Conservation (phyloP, 2,797 vertebrate species). For the Acanthis flammea region DNA sequence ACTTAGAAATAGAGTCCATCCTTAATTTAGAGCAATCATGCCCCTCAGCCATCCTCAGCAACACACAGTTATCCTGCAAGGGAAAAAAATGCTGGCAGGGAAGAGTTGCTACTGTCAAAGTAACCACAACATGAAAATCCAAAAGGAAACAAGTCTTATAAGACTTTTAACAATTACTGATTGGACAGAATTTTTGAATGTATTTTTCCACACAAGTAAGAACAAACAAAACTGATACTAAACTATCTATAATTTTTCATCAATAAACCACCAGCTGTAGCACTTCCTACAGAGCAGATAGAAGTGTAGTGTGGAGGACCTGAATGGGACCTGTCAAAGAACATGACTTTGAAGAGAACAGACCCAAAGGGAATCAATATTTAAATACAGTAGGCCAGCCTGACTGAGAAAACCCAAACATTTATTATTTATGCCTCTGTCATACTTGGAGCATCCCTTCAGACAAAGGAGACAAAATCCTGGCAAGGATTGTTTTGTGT, state of each 20-base stretch:
- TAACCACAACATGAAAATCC: background rate
- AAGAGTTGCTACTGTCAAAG: background rate
- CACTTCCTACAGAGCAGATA: background rate
- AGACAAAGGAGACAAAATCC: background rate
- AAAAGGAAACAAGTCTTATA: background rate
- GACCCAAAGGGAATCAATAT: background rate
- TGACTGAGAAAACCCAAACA: background rate
- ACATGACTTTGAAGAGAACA: background rate
- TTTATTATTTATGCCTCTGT: background rate
- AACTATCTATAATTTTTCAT: background rate
- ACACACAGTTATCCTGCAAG: background rate
- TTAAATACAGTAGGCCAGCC: background rate
- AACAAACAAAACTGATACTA: background rate
- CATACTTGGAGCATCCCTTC: background rate
- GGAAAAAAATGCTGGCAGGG: background rate
- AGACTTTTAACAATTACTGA: background rate
- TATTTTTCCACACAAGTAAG: background rate
- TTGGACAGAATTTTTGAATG: background rate
- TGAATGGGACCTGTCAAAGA: background rate
- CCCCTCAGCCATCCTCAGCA: background rate
- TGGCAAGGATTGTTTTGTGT: background rate
- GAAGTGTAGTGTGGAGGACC: accelerated
- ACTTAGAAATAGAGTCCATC: background rate
- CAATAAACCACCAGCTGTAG: background rate
- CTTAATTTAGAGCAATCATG: background rate